Base-by-base conservation (phyloP, 2,797 vertebrate genomes). In the Eospalax fontanierii region DNA sequence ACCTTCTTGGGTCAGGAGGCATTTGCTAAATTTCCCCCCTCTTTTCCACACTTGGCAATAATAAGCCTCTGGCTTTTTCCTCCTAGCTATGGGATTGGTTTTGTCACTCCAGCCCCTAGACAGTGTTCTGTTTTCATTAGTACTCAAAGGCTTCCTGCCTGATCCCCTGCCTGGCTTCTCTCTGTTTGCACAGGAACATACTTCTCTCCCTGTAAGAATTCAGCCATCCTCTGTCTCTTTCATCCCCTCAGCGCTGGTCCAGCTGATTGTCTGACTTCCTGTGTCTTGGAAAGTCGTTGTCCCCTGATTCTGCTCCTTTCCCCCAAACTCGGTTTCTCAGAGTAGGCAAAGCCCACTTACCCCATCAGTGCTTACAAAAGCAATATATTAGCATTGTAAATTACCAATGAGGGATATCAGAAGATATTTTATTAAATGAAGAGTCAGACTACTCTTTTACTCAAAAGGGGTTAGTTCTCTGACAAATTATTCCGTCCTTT, bases 61-160 rank as follows among this genome's bases (percentile, higher is more conserved):
- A 0, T 80, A 76, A 95, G 40, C 70, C 54, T 92, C 82, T 89
- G 57, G 22, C 38, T 88, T 76, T 59, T 87, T 87, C 50, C 93
- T 54, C 26, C 38, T 78, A n/a, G 12, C 78, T 91, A 19, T 70
- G 30, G 59, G n/a, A 14, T 93, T 87, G 66, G 28, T 66, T 18
- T 87, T n/a, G 81, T 89, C 50, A 73, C 54, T 16, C n/a, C 3
- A 19, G 70, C 54, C 21, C 7, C 22, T 7, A 91, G 75, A 75
- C 88, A 61, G 78, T 90, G 75, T 63, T n/a, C 92, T 94, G 0
- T 95, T 76, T 87, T 89, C 90, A 33, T 92, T 89, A 90, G 81
- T 76, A 35, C 68, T 93, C 91, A 65, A 18, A 92, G 86, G 28
- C n/a, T 71, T 95, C 46, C 83, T 95, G 65, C 71, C 16, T n/a